Evolutionary conservation across 2,888 invertebrate genomes (phyloP).

Genomic region (Drosophila yooni): DNA sequence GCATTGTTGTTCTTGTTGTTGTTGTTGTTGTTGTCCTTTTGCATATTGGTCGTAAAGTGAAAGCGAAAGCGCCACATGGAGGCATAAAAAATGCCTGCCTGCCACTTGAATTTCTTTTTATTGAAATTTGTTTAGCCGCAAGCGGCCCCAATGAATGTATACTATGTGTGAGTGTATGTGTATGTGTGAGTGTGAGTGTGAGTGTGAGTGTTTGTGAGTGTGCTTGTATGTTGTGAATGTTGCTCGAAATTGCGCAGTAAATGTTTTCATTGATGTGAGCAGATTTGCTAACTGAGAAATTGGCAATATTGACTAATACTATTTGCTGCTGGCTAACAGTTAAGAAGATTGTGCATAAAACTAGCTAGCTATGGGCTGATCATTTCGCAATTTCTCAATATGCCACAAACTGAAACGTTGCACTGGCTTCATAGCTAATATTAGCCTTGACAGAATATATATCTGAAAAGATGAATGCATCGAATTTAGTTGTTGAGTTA

Average conservation of each 20-base stretch:
- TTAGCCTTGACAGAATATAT: background rate
- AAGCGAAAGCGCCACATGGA: conserved; percentile 70
- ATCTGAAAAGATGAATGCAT: background rate
- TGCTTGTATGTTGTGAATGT: conserved; percentile 21
- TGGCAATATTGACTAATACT: conserved; percentile 21
- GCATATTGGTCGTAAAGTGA: conserved; percentile 78
- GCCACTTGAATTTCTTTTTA: conserved; percentile 77
- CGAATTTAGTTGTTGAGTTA: background rate
- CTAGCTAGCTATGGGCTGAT: background rate
- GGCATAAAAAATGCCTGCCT: conserved; percentile 55
- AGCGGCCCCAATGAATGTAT: conserved; percentile 16
- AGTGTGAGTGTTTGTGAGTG: conserved; percentile 12
- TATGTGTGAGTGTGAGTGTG: conserved; percentile 7
- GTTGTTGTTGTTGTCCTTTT: conserved; percentile 57
- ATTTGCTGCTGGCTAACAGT: conserved; percentile 9
- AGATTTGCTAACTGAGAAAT: conserved; percentile 14
- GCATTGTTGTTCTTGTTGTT: conserved; percentile 26
- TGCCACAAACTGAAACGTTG: background rate
- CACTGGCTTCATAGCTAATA: background rate
- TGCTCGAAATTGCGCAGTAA: conserved; percentile 25
- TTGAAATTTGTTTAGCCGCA: conserved; percentile 74
- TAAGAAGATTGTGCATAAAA: background rate
- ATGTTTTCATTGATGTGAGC: conserved; percentile 35
- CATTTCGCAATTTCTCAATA: background rate
- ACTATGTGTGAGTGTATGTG: background rate